Evolutionary conservation across 2,888 invertebrate species (phyloP), one percentile per base, ranked within the genome.

Genomic region (Euclidia mi): DNA sequence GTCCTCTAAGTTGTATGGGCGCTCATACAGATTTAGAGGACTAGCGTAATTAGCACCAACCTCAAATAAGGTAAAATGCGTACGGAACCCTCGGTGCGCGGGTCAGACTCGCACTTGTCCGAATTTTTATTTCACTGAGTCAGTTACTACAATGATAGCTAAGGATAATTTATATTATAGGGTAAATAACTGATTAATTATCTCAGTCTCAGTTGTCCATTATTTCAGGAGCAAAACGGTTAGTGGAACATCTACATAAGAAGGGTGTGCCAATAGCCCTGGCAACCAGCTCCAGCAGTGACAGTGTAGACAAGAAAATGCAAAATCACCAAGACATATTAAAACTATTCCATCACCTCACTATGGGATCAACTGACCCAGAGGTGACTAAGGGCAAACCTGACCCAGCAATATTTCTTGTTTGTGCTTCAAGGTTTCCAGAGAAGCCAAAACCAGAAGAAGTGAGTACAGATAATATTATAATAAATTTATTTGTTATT

Each of bases 361-460:
- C 98, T 0, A 96, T 96, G 77, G 98, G 97, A 0, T 96, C 97
- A 11, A 95, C 96, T 14, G 98, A 99, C 88, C 96, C 97, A 0
- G 98, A 98, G 65, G 98, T 99, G 0, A 96, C 96, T 64, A 92
- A 95, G 47, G 98, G 98, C 2, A 99, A 99, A 92, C 99, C 99
- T 4, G 96, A 96, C 37, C 99, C 99, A 0, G 97, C 98, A 78
- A 97, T 98, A 76, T 99, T 98, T 84, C 87, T 97, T 17, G 95
- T 98, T 6, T 96, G 97, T 78, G 97, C 97, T 0, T 93, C 94
- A 20, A 94, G 98, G 41, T 98, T 98, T 87, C 84, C 94, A 1
- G 96, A 96, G 53, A 94, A 95, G 66, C 96, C 97, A 0, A 85
- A 90, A n/a, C 95, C 96, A 10, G 94, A 95, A 79, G 81, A 95